Percentiles rank a stretch among this genome's conserved stretches.
These are phyloP conservation scores for Sylvicapra grimmia DNA, from an alignment of 2,113 vertebrate genomes.

Conservation along the genomic window DNA sequence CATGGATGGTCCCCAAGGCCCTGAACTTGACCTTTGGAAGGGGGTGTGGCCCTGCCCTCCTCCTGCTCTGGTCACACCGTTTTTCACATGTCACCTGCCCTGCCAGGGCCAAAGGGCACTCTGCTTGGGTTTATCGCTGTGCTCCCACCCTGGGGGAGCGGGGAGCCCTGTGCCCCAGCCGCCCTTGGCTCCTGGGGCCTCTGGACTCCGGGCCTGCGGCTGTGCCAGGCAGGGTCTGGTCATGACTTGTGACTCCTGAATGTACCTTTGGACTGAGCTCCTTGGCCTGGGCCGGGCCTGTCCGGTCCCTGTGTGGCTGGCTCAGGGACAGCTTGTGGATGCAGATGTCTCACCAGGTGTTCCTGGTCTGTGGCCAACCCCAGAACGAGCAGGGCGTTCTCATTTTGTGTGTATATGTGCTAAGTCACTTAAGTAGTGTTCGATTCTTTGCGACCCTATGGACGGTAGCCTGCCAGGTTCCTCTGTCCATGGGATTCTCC, in stretches of 20 bases:
- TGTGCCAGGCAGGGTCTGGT: not conserved
- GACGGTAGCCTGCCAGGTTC: not conserved
- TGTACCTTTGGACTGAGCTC: not conserved
- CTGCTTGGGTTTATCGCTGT: not conserved
- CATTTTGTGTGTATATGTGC: not conserved
- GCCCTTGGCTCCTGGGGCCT: not conserved
- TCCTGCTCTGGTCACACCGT: not conserved
- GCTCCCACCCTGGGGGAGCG: not conserved
- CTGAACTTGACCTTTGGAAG: not conserved
- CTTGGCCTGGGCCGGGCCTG: not conserved
- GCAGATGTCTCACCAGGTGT: not conserved
- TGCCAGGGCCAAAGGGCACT: not conserved
- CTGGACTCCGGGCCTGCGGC: not conserved
- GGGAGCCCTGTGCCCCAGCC: not conserved
- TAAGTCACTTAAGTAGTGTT: not conserved
- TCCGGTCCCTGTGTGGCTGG: not conserved
- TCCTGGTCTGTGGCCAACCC: no score
- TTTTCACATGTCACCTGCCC: not conserved
- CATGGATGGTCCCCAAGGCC: not conserved
- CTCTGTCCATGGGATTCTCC: not conserved
- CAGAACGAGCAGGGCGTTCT: not conserved
- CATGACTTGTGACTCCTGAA: no score
- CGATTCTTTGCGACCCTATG: not conserved
- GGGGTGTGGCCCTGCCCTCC: not conserved
- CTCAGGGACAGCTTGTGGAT: not conserved